Percentiles rank a stretch among this genome's conserved stretches.
These are phyloP conservation scores for Mythimna vitellina DNA, from an alignment of 2,888 invertebrate species.

Conservation along the genomic window DNA sequence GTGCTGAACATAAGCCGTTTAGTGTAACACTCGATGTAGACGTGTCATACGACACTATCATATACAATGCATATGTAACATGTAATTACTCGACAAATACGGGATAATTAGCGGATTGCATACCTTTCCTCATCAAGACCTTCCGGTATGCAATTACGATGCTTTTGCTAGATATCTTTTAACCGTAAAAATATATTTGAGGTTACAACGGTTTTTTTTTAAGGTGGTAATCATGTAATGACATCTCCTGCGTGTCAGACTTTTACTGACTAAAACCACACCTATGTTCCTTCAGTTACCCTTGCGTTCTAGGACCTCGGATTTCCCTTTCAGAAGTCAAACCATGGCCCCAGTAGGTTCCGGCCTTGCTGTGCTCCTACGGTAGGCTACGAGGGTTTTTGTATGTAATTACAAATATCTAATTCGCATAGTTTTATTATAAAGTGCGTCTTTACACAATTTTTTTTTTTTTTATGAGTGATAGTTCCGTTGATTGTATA, in stretches of 20 bases:
- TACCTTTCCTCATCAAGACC: conserved; percentile 22
- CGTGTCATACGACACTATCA: conserved; percentile 14
- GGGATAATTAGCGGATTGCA: conserved; percentile 39
- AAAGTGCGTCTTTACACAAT: not conserved
- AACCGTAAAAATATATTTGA: not conserved
- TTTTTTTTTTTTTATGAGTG: not conserved
- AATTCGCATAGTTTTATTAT: not conserved
- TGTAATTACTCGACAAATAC: conserved; percentile 31
- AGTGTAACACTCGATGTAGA: conserved; percentile 4
- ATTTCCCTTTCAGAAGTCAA: too few species aligned
- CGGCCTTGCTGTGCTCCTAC: too few species aligned
- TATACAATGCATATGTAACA: conserved; percentile 19
- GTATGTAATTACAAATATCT: too few species aligned
- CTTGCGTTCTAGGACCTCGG: too few species aligned
- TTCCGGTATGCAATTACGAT: conserved; percentile 18
- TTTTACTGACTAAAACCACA: too few species aligned
- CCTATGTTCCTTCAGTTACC: too few species aligned
- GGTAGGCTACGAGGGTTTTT: too few species aligned
- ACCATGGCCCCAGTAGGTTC: too few species aligned
- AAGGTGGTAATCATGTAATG: too few species aligned
- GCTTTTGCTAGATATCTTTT: not conserved
- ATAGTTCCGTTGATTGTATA: not conserved
- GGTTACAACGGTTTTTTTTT: not conserved
- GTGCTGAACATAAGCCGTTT: not conserved
- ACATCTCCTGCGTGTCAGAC: too few species aligned